A percentile compares a stretch with the other conserved stretches of the same genome.
These are phyloP conservation scores for Arvicanthis niloticus DNA, from an alignment of 2,113 vertebrate species.

Conservation along the genomic window DNA sequence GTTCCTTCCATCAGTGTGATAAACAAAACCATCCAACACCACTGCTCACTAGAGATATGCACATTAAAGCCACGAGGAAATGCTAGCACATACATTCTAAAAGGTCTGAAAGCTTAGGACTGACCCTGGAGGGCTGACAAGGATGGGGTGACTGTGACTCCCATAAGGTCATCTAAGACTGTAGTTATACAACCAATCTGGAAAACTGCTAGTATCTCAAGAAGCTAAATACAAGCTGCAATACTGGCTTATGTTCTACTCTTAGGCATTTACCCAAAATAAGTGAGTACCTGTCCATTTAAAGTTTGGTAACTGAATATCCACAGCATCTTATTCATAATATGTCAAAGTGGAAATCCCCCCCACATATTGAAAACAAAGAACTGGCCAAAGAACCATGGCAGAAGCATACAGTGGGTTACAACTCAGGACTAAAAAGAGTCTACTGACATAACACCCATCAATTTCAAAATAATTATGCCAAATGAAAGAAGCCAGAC, in stretches of 20 bases:
- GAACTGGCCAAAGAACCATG: not conserved
- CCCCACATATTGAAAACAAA: constrained; percentile 1
- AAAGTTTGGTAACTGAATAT: not conserved
- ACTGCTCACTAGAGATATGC: not conserved
- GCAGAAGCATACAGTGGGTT: not conserved
- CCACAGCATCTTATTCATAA: not conserved
- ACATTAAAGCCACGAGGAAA: not conserved
- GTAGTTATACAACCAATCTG: not conserved
- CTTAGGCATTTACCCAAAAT: not conserved
- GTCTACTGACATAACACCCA: not conserved
- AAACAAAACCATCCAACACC: not conserved
- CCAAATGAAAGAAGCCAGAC: not conserved
- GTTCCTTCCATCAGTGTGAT: not conserved
- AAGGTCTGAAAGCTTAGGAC: not conserved
- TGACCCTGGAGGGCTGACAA: not conserved
- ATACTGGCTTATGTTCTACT: not conserved
- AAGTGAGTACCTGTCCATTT: not conserved
- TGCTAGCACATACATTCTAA: not conserved
- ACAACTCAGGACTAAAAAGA: not conserved
- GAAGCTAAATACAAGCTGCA: not conserved
- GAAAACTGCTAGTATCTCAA: not conserved
- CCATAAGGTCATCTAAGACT: not conserved
- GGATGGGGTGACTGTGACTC: too few species aligned
- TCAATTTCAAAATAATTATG: not conserved
- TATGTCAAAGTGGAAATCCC: not conserved